Percentiles rank a stretch among this genome's conserved stretches.
phyloP scores from a whole-genome alignment of 2,113 vertebrate genomes.

The western clawed frog (Xenopus tropicalis) region UCB_Xtro_10.0 CM004451.2:320501-321000 shows the following conservation, averaged over 20 bases:
- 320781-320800: no score
- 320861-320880: no score
- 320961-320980: conserved; percentile 52
- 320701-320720: conserved; percentile 59
- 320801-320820: conserved; percentile 52
- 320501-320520: no score
- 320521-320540: no score
- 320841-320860: conserved; percentile 52
- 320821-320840: no score
- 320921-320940: conserved; percentile 52
- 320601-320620: conserved; percentile 63
- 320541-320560: no score
- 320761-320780: conserved; percentile 52
- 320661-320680: conserved; percentile 51
- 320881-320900: conserved; percentile 52
- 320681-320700: conserved; percentile 52
- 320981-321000: no score
- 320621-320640: conserved; percentile 62
- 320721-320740: conserved; percentile 52
- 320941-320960: no score
- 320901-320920: no score
- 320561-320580: conserved; percentile 52
- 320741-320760: no score
- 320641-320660: conserved; percentile 62
- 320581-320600: conserved; percentile 62